Evolutionary conservation across 2,888 invertebrate species (phyloP), one percentile per base, ranked within the genome.

Genomic region (Latrodectus elegans): DNA sequence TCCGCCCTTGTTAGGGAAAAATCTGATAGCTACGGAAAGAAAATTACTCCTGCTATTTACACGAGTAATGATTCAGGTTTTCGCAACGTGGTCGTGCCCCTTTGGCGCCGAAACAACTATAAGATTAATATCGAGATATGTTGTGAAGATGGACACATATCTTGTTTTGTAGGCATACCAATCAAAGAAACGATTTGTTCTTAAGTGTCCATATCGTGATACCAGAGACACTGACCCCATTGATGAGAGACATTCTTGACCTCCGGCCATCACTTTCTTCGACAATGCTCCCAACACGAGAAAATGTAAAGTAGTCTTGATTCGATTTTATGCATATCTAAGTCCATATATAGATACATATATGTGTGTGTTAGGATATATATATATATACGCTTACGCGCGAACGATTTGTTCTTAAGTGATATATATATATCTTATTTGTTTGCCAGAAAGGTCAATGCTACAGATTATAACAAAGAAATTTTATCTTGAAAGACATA

Each of bases 41-140:
- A 73, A 81, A 81, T 73, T 81, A 65, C 81, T 15, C 51, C 64
- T 53, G 52, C 81, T 64, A 74, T 81, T 73, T 81, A 67, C 73
- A 74, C 65, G 67, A 67, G 55, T 81, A 81, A 81, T 81, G 53
- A 73, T 67, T 73, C 67, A 51, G 26, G 79, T 71, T 72, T 70
- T 12, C 17, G 71, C 49, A 26, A 4, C 51, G n/a, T 73, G 51
- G 51, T 55, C 51, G 6, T 10, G 51, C 49, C 49, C 51, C 68
- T 38, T 71, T 74, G 51, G 55, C 55, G 55, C 55, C 55, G 55
- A 55, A 55, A 15, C 15, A 15, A 55, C 15, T 15, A 55, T 14
- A 55, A 55, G 22, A 22, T 22, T 22, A 22, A 22, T 22, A 22
- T 22, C 22, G 55, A 55, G 55, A 55, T 55, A 55, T 55, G 12